Percentiles rank a stretch among this genome's conserved stretches.
phyloP scores from a whole-genome alignment of 2,888 invertebrate genomes.

The Cataglyphis cursor region DNA sequence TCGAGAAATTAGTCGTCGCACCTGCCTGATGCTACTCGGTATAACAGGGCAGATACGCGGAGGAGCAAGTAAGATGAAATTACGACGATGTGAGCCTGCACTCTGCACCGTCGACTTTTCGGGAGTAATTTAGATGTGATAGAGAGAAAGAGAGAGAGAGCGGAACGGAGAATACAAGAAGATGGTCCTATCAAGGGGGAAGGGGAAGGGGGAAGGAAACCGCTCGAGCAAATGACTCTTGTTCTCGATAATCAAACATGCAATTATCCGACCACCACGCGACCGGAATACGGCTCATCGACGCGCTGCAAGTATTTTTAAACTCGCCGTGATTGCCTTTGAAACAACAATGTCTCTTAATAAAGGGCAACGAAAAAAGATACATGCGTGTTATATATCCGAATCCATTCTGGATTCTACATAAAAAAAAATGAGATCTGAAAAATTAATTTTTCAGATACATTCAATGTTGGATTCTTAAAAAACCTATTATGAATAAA shows the following conservation, averaged over 20 bases:
- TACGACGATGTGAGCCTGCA: slow-evolving; percentile 53
- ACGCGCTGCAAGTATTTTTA: neutral
- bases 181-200: neutral
- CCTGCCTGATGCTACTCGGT: slow-evolving; percentile 60
- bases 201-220: neutral
- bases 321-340: neutral
- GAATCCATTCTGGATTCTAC: neutral
- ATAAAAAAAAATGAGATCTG: neutral
- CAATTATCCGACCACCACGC: slow-evolving; percentile 68
- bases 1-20: slow-evolving; percentile 75
- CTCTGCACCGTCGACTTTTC: slow-evolving; percentile 37
- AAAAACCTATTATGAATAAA: neutral
- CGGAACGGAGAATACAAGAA: no score
- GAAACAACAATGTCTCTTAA: neutral
- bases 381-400: neutral
- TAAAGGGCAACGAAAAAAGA: neutral
- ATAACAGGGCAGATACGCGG: slow-evolving; percentile 14
- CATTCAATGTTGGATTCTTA: neutral
- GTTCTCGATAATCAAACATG: slow-evolving; percentile 74
- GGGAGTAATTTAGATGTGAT: slow-evolving; percentile 70
- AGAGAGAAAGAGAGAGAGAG: neutral
- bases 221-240: slow-evolving; percentile 53
- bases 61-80: slow-evolving; percentile 45
- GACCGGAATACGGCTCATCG: slow-evolving; percentile 8
- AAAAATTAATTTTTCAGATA: neutral